Evolutionary conservation across 2,797 vertebrate genomes (phyloP).

Genomic region (Lacerta bilineata): DNA sequence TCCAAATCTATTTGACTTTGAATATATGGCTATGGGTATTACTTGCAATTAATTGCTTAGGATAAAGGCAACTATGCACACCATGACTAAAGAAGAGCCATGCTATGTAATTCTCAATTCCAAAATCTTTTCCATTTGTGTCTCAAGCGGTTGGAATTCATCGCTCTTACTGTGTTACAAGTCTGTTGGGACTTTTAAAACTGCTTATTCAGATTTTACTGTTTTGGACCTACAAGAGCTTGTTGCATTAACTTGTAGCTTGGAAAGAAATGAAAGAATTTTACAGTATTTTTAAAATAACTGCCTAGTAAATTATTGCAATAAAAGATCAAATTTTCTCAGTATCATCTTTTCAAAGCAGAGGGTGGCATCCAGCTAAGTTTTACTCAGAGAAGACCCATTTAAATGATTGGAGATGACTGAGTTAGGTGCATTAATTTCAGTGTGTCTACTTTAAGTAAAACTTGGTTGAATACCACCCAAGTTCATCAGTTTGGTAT

Average conservation of each 20-base stretch:
- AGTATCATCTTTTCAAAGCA: conserved; percentile 66
- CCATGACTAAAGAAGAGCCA: conserved; percentile 56
- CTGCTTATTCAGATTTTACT: conserved; percentile 77
- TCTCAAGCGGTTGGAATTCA: conserved; percentile 74
- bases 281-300: conserved; percentile 76
- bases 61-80: conserved; percentile 52
- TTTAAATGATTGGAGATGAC: conserved; percentile 62
- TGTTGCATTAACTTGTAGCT: conserved; percentile 70
- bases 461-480: too few species aligned
- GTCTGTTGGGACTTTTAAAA: conserved; percentile 77
- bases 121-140: conserved; percentile 71
- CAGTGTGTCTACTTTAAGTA: too few species aligned
- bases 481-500: background rate
- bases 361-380: conserved; percentile 27
- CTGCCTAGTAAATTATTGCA: conserved; percentile 69
- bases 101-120: conserved; percentile 65
- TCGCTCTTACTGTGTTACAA: conserved; percentile 74
- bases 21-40: conserved; percentile 19
- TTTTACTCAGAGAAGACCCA: conserved; percentile 7
- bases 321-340: conserved; percentile 75
- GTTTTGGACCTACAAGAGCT: conserved; percentile 75
- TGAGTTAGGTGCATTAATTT: background rate
- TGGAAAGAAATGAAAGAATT: conserved; percentile 65
- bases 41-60: conserved; percentile 51
- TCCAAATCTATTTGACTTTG: conserved; percentile 23